These are phyloP conservation scores for Globodera rostochiensis DNA, from an alignment of 1,140 invertebrate species.

Conservation along the genomic window DNA sequence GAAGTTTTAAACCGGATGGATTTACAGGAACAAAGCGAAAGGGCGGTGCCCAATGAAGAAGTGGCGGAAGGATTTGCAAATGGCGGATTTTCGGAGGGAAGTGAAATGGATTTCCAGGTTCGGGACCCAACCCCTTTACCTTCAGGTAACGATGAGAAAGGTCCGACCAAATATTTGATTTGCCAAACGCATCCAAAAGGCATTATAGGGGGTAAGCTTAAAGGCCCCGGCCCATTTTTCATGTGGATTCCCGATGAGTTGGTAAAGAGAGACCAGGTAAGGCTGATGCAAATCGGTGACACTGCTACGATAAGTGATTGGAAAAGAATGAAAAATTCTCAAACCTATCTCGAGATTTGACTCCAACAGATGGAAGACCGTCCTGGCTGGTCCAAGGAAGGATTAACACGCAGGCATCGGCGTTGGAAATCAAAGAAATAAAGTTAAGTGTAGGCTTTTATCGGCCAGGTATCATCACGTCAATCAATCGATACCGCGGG, in stretches of 20 bases:
- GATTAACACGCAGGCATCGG: not conserved
- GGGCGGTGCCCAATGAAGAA: not conserved
- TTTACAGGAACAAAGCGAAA: not conserved
- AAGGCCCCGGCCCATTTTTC: not conserved
- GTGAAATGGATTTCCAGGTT: no score
- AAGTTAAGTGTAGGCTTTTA: not conserved
- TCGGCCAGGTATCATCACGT: not conserved
- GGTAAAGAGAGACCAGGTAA: no score
- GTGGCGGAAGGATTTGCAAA: no score
- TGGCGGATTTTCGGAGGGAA: no score
- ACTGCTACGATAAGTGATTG: not conserved
- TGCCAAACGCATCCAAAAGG: not conserved
- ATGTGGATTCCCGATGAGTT: conserved; percentile 5
- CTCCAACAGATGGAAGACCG: not conserved
- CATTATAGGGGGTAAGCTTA: not conserved
- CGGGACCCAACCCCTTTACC: no score
- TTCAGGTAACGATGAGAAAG: no score
- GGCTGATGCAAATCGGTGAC: not conserved
- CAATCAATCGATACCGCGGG: not conserved
- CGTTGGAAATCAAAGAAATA: not conserved
- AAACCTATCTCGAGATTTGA: not conserved
- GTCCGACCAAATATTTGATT: not conserved
- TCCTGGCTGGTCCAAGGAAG: not conserved
- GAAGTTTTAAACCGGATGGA: not conserved
- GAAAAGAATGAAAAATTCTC: not conserved